phyloP scores from a whole-genome alignment of 1,140 invertebrate species.

The Pinna nobilis region DNA sequence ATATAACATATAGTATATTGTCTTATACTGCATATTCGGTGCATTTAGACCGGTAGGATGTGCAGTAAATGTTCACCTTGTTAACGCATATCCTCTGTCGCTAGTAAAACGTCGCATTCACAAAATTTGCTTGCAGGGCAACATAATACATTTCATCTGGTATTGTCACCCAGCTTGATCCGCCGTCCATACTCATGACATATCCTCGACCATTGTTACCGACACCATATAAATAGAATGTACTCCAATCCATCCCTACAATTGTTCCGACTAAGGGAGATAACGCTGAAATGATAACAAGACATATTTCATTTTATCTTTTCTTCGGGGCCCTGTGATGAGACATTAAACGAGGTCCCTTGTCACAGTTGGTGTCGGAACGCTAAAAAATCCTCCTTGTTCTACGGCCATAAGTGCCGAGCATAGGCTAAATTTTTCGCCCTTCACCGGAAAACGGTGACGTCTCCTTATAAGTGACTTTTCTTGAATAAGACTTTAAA shows the following conservation, averaged over 20 bases:
- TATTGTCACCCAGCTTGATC: neutral
- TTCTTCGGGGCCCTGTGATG: neutral
- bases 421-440: neutral
- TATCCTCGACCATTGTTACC: constrained; percentile 19
- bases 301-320: neutral
- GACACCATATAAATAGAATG: neutral
- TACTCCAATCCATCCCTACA: neutral
- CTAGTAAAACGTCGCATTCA: neutral
- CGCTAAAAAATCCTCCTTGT: neutral
- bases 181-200: constrained; percentile 1
- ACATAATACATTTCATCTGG: neutral
- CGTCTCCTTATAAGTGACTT: too few species aligned
- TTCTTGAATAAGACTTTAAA: too few species aligned
- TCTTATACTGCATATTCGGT: too few species aligned
- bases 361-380: neutral
- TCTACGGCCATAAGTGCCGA: neutral
- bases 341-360: neutral
- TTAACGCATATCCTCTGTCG: neutral
- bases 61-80: too few species aligned
- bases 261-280: neutral
- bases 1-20: too few species aligned
- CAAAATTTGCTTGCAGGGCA: neutral
- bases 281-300: neutral
- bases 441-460: neutral
- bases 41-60: too few species aligned